Evolutionary conservation across 1,140 invertebrate genomes (phyloP).

Genomic region (Bombyx mandarina): DNA sequence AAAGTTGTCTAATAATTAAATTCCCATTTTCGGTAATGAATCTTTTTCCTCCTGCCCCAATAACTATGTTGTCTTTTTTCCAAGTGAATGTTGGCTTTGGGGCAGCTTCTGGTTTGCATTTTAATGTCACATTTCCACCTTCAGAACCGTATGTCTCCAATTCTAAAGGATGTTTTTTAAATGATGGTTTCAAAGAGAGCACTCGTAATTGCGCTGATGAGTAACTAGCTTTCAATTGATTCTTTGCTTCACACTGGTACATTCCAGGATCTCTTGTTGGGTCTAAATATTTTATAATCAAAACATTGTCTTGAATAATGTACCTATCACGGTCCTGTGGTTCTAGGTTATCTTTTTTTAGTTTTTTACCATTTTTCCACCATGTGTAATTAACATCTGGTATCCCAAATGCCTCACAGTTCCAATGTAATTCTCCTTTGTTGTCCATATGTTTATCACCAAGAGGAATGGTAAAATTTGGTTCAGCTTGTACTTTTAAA

Average conservation of each 20-base stretch:
- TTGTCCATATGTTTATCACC: slow-evolving; percentile 91
- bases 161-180: slow-evolving; percentile 91
- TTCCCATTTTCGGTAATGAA: slow-evolving; percentile 87
- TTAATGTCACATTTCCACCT: slow-evolving; percentile 91
- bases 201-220: slow-evolving; percentile 93
- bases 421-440: slow-evolving; percentile 88
- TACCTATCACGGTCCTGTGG: slow-evolving; percentile 82
- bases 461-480: slow-evolving; percentile 93
- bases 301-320: slow-evolving; percentile 87
- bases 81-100: slow-evolving; percentile 91
- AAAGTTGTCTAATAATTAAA: slow-evolving; percentile 89
- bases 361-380: slow-evolving; percentile 87
- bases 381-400: slow-evolving; percentile 95
- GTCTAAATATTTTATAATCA: slow-evolving; percentile 85
- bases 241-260: slow-evolving; percentile 94
- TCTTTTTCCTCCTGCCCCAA: slow-evolving; percentile 84
- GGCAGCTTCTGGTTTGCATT: slow-evolving; percentile 94
- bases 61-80: slow-evolving; percentile 90
- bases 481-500: slow-evolving; percentile 90
- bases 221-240: slow-evolving; percentile 88
- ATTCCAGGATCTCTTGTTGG: slow-evolving; percentile 90
- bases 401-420: slow-evolving; percentile 95
- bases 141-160: slow-evolving; percentile 91
- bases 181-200: slow-evolving; percentile 88
- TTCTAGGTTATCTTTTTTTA: slow-evolving; percentile 77